A percentile compares a stretch with the other conserved stretches of the same genome.
Evolutionary conservation across 1,140 invertebrate genomes (phyloP).

Genomic region (Drosophila malerkotliana): DNA sequence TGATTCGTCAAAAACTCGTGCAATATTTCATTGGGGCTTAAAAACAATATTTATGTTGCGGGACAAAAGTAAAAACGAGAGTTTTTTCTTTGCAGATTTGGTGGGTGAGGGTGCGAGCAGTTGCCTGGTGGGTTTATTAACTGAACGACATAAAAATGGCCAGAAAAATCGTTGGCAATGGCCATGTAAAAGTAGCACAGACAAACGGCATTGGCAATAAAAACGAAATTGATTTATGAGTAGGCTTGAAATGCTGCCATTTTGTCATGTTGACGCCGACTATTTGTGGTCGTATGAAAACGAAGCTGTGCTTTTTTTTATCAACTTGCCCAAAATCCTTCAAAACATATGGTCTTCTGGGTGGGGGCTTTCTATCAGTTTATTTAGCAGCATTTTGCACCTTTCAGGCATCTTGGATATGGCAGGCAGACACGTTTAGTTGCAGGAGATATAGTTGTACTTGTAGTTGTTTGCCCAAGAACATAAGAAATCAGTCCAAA

Average conservation of each 20-base stretch:
- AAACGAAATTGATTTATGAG: slow-evolving; percentile 76
- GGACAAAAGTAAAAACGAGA: slow-evolving; percentile 28
- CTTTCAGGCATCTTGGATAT: slow-evolving; percentile 8
- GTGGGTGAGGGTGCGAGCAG: not conserved
- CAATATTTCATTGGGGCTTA: slow-evolving; percentile 74
- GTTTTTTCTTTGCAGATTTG: slow-evolving; percentile 12
- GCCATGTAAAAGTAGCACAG: slow-evolving; percentile 58
- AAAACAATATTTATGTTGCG: slow-evolving; percentile 74
- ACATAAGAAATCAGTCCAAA: not conserved
- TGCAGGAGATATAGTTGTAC: not conserved
- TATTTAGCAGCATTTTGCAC: not conserved
- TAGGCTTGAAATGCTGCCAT: slow-evolving; percentile 46
- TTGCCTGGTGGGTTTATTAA: slow-evolving; percentile 60
- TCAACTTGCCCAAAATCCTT: slow-evolving; percentile 21
- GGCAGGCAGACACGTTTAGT: not conserved
- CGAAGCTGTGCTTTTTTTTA: slow-evolving; percentile 47
- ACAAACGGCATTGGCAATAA: slow-evolving; percentile 71
- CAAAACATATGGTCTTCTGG: slow-evolving; percentile 9
- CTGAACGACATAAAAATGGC: slow-evolving; percentile 58
- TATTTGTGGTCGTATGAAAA: slow-evolving; percentile 63
- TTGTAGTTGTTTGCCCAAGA: not conserved
- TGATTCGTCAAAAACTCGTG: slow-evolving; percentile 59
- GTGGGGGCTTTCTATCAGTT: slow-evolving; percentile 1
- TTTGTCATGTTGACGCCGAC: slow-evolving; percentile 56
- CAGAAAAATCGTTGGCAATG: slow-evolving; percentile 58